Evolutionary conservation across 2,888 invertebrate genomes (phyloP).

Genomic region (Meteorus cinctellus): DNA sequence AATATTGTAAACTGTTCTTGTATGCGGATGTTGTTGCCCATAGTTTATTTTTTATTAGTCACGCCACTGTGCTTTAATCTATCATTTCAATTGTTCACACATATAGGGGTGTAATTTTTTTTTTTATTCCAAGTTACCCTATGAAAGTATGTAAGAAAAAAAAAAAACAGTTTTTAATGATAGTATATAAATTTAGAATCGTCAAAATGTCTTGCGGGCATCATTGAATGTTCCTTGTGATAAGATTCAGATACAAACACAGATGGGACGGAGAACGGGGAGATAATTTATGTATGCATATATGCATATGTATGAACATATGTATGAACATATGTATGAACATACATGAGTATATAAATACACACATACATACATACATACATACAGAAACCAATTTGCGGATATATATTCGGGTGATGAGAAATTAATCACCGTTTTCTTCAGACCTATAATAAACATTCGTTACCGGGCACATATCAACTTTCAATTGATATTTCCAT

Average conservation of each 20-base stretch:
- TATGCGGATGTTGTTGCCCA: conserved; percentile 39
- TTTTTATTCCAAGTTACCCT: conserved; percentile 58
- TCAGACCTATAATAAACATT: too few relatives aligned
- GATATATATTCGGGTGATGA: too few relatives aligned
- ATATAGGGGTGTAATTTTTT: conserved; percentile 13
- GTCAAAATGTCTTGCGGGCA: conserved; percentile 54
- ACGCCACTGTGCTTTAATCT: conserved; percentile 62
- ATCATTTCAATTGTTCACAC: conserved; percentile 38
- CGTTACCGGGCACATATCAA: too few relatives aligned
- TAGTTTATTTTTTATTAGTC: conserved; percentile 45
- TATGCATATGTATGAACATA: conserved; percentile 23
- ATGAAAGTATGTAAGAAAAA: conserved; percentile 72
- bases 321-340: background rate
- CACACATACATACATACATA: background rate
- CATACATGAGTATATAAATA: background rate
- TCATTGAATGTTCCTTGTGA: conserved; percentile 62
- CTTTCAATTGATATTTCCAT: too few relatives aligned
- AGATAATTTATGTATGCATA: conserved; percentile 53
- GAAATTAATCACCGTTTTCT: too few relatives aligned
- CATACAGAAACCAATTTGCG: too few relatives aligned
- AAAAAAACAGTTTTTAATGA: conserved; percentile 47
- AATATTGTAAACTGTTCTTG: conserved; percentile 41
- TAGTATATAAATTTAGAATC: conserved; percentile 43
- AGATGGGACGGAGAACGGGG: conserved; percentile 42
- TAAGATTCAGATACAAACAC: conserved; percentile 51